These are phyloP conservation scores for Drosophila gunungcola DNA, from an alignment of 1,140 invertebrate species.

Conservation along the genomic window DNA sequence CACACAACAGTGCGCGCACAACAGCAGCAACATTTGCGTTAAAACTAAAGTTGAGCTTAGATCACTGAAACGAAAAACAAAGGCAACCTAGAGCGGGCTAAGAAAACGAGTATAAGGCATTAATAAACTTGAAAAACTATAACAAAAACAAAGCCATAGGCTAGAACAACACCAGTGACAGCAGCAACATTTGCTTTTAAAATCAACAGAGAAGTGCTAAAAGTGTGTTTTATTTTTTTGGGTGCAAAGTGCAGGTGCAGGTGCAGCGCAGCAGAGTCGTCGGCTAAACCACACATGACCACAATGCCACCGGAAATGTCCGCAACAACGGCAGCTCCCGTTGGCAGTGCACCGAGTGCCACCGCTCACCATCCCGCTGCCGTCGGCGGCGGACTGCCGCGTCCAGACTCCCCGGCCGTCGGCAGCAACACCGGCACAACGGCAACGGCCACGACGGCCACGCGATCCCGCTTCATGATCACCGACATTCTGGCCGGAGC, in stretches of 20 bases:
- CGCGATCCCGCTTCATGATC: conserved; percentile 91
- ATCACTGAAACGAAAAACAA: neutral
- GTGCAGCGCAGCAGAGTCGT: conserved; percentile 11
- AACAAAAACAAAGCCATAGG: neutral
- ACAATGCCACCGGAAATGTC: conserved; percentile 84
- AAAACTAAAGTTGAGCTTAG: neutral
- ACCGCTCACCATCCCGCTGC: conserved; percentile 49
- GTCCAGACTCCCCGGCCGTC: conserved; percentile 77
- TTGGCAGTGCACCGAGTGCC: conserved; percentile 73
- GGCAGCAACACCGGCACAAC: conserved; percentile 36
- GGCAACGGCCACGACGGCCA: conserved; percentile 85
- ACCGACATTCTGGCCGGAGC: conserved; percentile 90
- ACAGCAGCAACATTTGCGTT: conserved; percentile 8
- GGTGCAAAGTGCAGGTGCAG: conserved; percentile 24
- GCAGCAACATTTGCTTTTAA: neutral
- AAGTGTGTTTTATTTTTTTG: conserved; percentile 22
- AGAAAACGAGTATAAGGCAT: neutral
- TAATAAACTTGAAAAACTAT: neutral
- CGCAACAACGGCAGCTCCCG: conserved; percentile 69
- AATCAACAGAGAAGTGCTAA: neutral
- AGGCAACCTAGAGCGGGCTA: neutral
- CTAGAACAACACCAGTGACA: neutral
- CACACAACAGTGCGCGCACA: conserved; percentile 17
- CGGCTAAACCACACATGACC: conserved; percentile 70
- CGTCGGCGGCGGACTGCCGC: conserved; percentile 84